These are phyloP conservation scores for Hemithea aestivaria DNA, from an alignment of 2,888 invertebrate species.

Conservation along the genomic window DNA sequence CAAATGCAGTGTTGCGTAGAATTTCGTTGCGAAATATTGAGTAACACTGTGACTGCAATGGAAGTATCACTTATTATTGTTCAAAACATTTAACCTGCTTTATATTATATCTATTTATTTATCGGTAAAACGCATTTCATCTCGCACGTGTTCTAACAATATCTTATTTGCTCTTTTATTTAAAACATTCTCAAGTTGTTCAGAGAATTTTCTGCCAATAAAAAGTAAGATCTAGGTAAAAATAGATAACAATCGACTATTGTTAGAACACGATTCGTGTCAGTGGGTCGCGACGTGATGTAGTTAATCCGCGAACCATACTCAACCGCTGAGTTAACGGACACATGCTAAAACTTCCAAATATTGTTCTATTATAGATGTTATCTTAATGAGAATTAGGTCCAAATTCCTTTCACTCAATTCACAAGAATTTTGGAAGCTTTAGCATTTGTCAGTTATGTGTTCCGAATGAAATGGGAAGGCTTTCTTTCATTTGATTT, in stretches of 20 bases:
- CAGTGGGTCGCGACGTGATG: slow-evolving; percentile 39
- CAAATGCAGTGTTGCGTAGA: too few species aligned
- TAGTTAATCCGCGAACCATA: slow-evolving; percentile 31
- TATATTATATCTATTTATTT: slow-evolving; percentile 2
- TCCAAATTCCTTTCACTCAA: too few species aligned
- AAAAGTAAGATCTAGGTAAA: slow-evolving; percentile 18
- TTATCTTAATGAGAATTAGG: too few species aligned
- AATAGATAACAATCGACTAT: slow-evolving; percentile 29
- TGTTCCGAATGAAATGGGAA: slow-evolving; percentile 37
- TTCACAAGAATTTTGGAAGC: too few species aligned
- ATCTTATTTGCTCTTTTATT: neutral
- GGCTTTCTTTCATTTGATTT: slow-evolving; percentile 13
- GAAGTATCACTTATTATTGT: slow-evolving; percentile 8
- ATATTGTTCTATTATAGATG: too few species aligned
- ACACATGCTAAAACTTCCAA: slow-evolving; percentile 21
- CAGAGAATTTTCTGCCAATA: neutral
- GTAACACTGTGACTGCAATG: too few species aligned
- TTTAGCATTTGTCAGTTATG: slow-evolving; percentile 27
- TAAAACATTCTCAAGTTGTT: too few species aligned
- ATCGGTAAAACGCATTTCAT: slow-evolving; percentile 4
- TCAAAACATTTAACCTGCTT: slow-evolving; percentile 8
- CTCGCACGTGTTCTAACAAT: slow-evolving; percentile 21
- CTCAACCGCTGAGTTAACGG: slow-evolving; percentile 31
- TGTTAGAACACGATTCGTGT: slow-evolving; percentile 39
- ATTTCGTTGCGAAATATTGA: too few species aligned